Conservation (phyloP, 2,797 vertebrate species). For the Echeneis naucrates region DNA sequence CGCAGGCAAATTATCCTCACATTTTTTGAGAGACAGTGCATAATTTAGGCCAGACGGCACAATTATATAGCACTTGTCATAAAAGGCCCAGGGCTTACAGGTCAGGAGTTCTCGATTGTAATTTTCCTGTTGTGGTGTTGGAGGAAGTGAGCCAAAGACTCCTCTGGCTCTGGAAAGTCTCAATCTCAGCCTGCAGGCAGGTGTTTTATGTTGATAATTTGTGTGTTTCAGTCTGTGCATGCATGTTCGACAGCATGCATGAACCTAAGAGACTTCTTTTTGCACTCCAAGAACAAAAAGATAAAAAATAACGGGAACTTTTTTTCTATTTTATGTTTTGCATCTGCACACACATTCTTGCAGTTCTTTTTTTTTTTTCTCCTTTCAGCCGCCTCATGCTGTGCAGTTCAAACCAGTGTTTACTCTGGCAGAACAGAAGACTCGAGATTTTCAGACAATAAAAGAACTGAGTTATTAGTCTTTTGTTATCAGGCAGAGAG, state of each 20-base stretch:
- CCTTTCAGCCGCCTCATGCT: slow-evolving; percentile 12
- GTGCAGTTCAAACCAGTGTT: slow-evolving; percentile 41
- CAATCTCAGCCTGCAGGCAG: slow-evolving; percentile 60
- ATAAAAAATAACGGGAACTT: slow-evolving; percentile 34
- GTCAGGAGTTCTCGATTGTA: slow-evolving; percentile 52
- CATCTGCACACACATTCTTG: slow-evolving; percentile 28
- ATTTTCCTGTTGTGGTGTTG: slow-evolving; percentile 49
- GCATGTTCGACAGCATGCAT: slow-evolving; percentile 11
- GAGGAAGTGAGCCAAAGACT: slow-evolving; percentile 57
- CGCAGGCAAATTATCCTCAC: slow-evolving; percentile 64
- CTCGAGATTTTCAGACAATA: slow-evolving; percentile 42
- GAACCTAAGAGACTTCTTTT: slow-evolving; percentile 14
- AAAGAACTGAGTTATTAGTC: slow-evolving; percentile 36
- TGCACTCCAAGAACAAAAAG: slow-evolving; percentile 12
- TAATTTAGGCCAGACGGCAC: slow-evolving; percentile 68
- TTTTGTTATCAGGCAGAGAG: slow-evolving; percentile 42
- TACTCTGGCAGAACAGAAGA: slow-evolving; percentile 53
- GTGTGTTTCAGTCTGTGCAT: slow-evolving; percentile 34
- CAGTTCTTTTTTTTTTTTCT: slow-evolving; percentile 7
- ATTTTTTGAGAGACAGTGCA: slow-evolving; percentile 64
- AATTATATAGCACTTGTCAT: slow-evolving; percentile 66
- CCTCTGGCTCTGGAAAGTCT: slow-evolving; percentile 52
- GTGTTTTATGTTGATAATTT: slow-evolving; percentile 53
- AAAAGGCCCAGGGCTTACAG: slow-evolving; percentile 52
- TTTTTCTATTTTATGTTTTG: slow-evolving; percentile 42